phyloP scores from a whole-genome alignment of 2,797 vertebrate genomes.

The Anolis apletophallus region DNA sequence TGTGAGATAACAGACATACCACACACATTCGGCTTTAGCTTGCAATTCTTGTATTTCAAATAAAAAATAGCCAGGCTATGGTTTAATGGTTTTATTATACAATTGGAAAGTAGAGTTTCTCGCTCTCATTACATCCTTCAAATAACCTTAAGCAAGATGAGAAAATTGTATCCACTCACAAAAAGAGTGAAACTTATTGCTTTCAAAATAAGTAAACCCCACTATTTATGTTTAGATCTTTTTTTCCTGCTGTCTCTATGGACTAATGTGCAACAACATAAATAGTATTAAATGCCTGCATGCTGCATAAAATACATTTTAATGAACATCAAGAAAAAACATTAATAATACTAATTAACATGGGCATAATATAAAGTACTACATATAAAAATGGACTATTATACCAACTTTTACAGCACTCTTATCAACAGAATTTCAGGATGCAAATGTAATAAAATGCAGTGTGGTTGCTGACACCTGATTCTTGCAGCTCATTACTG shows the following conservation, averaged over 20 bases:
- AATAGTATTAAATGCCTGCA: constrained; percentile 14
- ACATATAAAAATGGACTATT: constrained; percentile 32
- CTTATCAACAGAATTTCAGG: constrained; percentile 33
- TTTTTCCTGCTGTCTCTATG: neutral
- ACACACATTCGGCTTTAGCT: neutral
- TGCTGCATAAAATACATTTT: constrained; percentile 33
- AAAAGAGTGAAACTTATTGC: neutral
- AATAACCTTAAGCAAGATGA: constrained; percentile 5
- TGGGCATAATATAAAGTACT: constrained; percentile 16
- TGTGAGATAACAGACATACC: neutral
- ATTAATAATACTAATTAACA: constrained; percentile 31
- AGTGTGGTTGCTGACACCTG: neutral
- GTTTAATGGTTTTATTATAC: neutral
- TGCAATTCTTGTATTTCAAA: neutral
- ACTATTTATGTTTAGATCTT: constrained; percentile 26
- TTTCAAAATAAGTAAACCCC: constrained; percentile 4
- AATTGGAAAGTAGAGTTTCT: constrained; percentile 4
- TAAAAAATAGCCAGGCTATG: neutral
- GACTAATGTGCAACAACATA: constrained; percentile 17
- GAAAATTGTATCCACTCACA: neutral
- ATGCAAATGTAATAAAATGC: constrained; percentile 31
- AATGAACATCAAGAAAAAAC: constrained; percentile 21
- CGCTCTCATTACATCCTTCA: neutral
- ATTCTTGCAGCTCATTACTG: neutral
- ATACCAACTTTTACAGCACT: constrained; percentile 24